Conservation (phyloP, 2,113 vertebrate species). For the Procavia capensis region DNA sequence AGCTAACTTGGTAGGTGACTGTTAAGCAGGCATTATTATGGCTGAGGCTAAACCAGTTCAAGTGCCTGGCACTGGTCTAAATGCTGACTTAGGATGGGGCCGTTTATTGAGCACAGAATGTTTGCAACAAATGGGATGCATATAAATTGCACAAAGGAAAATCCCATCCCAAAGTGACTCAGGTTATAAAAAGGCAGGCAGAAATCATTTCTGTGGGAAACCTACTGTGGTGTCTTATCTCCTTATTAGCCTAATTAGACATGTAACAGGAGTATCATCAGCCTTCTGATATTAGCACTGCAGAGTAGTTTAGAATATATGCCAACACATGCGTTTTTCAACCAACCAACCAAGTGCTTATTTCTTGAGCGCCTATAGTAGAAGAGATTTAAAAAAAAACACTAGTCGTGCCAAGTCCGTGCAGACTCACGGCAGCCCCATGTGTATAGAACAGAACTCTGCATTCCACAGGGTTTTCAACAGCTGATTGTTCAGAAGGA, state of each 20-base stretch:
- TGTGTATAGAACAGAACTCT: neutral
- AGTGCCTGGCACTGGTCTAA: neutral
- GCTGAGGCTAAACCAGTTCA: neutral
- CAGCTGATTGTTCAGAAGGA: neutral
- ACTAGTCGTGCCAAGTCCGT: neutral
- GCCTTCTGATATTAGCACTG: neutral
- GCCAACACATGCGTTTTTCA: neutral
- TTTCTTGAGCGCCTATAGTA: neutral
- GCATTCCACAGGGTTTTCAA: neutral
- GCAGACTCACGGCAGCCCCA: neutral
- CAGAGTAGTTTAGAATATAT: neutral
- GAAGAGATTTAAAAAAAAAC: neutral
- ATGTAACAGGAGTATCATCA: neutral
- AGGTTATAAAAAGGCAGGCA: neutral
- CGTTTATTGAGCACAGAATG: neutral
- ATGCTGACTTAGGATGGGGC: neutral
- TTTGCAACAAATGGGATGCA: neutral
- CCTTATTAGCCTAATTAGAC: neutral
- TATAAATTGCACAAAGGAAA: constrained; percentile 3
- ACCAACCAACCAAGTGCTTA: neutral
- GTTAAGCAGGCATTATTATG: neutral
- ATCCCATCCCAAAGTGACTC: neutral
- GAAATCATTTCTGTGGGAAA: neutral
- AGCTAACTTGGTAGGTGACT: too few relatives aligned
- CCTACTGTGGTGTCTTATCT: neutral